Evolutionary conservation across 92 coral and sea anemone genomes (phyloP).

Genomic region (Palythoa caribaeorum): DNA sequence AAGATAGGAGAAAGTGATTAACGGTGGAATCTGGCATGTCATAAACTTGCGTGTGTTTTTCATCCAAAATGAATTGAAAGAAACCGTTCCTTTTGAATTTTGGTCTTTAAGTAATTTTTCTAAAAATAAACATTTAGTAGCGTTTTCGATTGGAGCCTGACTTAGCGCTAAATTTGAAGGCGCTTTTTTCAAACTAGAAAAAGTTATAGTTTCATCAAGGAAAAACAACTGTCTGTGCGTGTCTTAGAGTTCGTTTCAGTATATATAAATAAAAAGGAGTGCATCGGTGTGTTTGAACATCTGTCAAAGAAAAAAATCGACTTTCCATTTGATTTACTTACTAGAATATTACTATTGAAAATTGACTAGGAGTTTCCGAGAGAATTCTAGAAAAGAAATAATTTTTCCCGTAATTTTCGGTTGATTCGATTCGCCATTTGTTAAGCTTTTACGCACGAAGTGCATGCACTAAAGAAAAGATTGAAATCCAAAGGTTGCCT

Average conservation of each 20-base stretch:
- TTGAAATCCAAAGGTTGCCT: no score
- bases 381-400: no score
- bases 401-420: no score
- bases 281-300: conserved; percentile 31
- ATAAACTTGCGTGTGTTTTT: background rate
- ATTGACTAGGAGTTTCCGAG: no score
- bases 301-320: conserved; percentile 1
- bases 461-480: no score
- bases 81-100: background rate
- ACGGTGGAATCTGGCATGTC: background rate
- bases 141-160: background rate
- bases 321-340: background rate
- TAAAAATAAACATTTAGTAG: background rate
- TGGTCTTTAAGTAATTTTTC: background rate
- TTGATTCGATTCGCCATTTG: no score
- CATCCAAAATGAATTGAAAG: background rate
- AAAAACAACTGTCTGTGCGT: background rate
- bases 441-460: no score
- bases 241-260: background rate
- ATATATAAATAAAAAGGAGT: background rate
- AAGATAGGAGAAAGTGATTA: background rate
- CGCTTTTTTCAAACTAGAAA: background rate
- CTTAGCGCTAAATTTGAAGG: background rate
- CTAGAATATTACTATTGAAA: background rate
- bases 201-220: background rate